Percentiles rank a stretch among this genome's conserved stretches.
phyloP scores from a whole-genome alignment of 2,797 vertebrate species.

The Micropoecilia bifurca region DNA sequence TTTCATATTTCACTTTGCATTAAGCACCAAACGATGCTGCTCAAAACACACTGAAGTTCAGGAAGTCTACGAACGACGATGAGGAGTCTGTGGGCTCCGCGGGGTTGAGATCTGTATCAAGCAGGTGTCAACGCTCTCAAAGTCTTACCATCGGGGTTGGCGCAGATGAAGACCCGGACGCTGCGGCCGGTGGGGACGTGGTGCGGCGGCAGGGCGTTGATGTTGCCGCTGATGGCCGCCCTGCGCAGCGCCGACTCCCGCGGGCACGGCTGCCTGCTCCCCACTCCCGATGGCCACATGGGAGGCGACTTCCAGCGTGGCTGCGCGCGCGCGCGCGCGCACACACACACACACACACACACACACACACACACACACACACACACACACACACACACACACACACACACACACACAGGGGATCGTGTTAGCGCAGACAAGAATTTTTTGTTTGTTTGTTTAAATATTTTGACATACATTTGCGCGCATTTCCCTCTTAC shows the following conservation, averaged over 20 bases:
- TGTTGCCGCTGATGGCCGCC: slow-evolving; percentile 90
- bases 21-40: background rate
- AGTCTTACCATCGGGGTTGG: slow-evolving; percentile 93
- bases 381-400: no score
- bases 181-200: slow-evolving; percentile 91
- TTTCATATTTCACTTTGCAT: background rate
- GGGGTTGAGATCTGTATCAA: background rate
- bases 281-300: slow-evolving; percentile 93
- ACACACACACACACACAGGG: slow-evolving; percentile 10
- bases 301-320: slow-evolving; percentile 84
- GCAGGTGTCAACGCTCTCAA: background rate
- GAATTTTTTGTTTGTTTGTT: background rate
- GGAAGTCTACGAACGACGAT: background rate
- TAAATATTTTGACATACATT: background rate
- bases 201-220: slow-evolving; percentile 89
- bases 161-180: slow-evolving; percentile 94
- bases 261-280: slow-evolving; percentile 87
- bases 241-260: slow-evolving; percentile 92
- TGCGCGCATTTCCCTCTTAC: slow-evolving; percentile 46
- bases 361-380: background rate
- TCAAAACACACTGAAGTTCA: background rate
- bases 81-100: background rate
- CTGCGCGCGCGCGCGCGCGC: slow-evolving; percentile 53
- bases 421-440: slow-evolving; percentile 37
- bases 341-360: slow-evolving; percentile 15